phyloP scores from a whole-genome alignment of 2,888 invertebrate genomes.

The Timema podura region DNA sequence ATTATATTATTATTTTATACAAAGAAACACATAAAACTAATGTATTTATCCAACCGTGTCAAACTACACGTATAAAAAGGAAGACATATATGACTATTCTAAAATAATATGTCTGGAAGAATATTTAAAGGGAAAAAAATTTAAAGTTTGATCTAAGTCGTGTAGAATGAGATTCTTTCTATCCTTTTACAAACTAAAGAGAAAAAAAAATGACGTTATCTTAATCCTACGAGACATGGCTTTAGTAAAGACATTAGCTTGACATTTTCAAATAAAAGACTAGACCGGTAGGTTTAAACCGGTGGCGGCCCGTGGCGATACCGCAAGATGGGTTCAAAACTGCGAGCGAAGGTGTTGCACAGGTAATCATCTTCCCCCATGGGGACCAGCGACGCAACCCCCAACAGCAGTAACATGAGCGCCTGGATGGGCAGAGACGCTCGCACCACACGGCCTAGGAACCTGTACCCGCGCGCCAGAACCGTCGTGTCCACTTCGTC shows the following conservation, averaged over 20 bases:
- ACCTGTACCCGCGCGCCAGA: slow-evolving; percentile 71
- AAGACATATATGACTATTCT: no score
- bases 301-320: slow-evolving; percentile 95
- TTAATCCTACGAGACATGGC: no score
- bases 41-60: no score
- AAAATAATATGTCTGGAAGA: no score
- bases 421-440: slow-evolving; percentile 94
- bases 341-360: slow-evolving; percentile 75
- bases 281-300: slow-evolving; percentile 51
- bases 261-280: no score
- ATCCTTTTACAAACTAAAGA: no score
- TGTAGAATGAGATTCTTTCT: no score
- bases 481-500: slow-evolving; percentile 57
- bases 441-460: slow-evolving; percentile 84
- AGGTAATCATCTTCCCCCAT: slow-evolving; percentile 74
- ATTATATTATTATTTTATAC: no score
- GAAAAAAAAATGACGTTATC: no score
- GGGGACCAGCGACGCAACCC: slow-evolving; percentile 89
- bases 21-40: no score
- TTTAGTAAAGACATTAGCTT: no score
- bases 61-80: no score
- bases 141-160: not conserved
- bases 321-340: slow-evolving; percentile 81
- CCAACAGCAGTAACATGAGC: slow-evolving; percentile 85
- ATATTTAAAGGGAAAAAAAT: not conserved